A percentile compares a stretch with the other conserved stretches of the same genome.
These are phyloP conservation scores for Platysteira castanea DNA, from an alignment of 2,113 vertebrate genomes.

Conservation along the genomic window DNA sequence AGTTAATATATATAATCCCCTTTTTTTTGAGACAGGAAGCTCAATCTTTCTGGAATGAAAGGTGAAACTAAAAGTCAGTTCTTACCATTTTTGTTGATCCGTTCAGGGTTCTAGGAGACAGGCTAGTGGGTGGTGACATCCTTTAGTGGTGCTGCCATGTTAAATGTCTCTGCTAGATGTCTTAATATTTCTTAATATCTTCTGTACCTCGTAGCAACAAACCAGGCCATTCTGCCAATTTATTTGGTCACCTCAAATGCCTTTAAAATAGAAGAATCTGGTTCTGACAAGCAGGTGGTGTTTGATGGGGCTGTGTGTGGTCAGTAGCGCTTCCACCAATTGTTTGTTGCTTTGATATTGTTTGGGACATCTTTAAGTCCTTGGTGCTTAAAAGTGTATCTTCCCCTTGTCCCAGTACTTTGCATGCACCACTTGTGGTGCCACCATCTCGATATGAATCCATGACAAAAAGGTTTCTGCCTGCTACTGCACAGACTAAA, in stretches of 20 bases:
- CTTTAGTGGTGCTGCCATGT: neutral
- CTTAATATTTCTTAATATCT: neutral
- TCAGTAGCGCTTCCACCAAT: neutral
- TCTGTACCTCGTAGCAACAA: neutral
- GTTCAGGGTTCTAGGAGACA: neutral
- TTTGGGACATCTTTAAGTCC: neutral
- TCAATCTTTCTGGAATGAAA: neutral
- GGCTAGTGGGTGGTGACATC: neutral
- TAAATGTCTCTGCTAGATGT: neutral
- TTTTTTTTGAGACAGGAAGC: neutral
- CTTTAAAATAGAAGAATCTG: neutral
- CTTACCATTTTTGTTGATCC: neutral
- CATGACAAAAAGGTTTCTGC: neutral
- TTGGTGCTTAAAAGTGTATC: neutral
- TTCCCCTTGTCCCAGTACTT: neutral
- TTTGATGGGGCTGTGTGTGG: neutral
- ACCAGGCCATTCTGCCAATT: neutral
- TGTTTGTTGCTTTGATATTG: neutral
- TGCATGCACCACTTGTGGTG: neutral
- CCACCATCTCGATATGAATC: neutral
- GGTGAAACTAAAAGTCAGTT: neutral
- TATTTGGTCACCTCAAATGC: neutral
- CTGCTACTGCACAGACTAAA: neutral
- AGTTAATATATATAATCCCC: neutral
- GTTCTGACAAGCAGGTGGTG: neutral